A percentile compares a stretch with the other conserved stretches of the same genome.
Conservation (phyloP, 2,797 vertebrate species). For the Sebastes baramenuke region DNA sequence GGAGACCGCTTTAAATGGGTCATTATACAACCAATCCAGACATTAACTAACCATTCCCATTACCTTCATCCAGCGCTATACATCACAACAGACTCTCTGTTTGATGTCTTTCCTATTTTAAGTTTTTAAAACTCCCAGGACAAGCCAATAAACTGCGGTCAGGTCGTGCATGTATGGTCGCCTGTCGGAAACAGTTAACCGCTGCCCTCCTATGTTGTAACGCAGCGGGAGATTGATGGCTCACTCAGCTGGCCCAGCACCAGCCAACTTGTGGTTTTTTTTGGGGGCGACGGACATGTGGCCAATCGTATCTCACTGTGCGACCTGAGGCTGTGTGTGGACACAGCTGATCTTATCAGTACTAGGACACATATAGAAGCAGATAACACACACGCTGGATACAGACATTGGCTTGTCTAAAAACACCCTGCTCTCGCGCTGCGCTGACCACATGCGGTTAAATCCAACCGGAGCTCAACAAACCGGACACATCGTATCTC, state of each 20-base stretch:
- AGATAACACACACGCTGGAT: neutral
- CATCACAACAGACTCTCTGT: slow-evolving; percentile 21
- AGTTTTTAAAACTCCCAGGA: slow-evolving; percentile 32
- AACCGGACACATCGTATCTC: neutral
- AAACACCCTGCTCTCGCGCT: neutral
- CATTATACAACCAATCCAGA: slow-evolving; percentile 32
- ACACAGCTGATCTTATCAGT: slow-evolving; percentile 49
- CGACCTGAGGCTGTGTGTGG: slow-evolving; percentile 16
- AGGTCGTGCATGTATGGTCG: slow-evolving; percentile 1
- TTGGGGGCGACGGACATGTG: slow-evolving; percentile 15
- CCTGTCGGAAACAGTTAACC: slow-evolving; percentile 22
- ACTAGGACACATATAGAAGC: slow-evolving; percentile 16
- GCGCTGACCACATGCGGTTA: slow-evolving; percentile 40
- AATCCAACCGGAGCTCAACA: slow-evolving; percentile 26
- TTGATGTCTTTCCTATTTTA: slow-evolving; percentile 33
- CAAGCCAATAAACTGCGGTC: slow-evolving; percentile 40
- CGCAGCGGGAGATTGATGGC: slow-evolving; percentile 43
- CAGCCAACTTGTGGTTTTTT: neutral
- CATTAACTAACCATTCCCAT: slow-evolving; percentile 21
- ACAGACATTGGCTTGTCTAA: neutral
- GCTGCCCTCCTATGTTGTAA: slow-evolving; percentile 23
- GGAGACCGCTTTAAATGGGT: slow-evolving; percentile 34
- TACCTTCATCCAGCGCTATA: slow-evolving; percentile 21
- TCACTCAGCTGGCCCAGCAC: slow-evolving; percentile 22
- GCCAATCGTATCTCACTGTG: slow-evolving; percentile 25